These are phyloP conservation scores for Maconellicoccus hirsutus DNA, from an alignment of 1,140 invertebrate species.

Conservation along the genomic window DNA sequence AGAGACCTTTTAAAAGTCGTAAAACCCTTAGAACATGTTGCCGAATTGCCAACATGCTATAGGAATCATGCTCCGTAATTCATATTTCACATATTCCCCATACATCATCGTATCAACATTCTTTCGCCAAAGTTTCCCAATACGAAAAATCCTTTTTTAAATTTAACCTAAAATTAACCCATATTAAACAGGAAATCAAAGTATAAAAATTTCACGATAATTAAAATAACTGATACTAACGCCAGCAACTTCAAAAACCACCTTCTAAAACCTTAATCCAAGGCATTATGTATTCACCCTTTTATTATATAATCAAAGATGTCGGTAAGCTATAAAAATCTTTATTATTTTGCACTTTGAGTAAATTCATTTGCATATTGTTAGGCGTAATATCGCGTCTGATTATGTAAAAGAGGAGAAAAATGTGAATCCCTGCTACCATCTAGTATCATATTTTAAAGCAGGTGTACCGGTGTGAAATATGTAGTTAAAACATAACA, in stretches of 20 bases:
- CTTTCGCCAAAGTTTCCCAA: too few species aligned
- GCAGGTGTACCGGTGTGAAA: background rate
- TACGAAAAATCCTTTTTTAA: too few species aligned
- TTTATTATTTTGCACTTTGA: slow-evolving; percentile 22
- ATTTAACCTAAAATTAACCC: too few species aligned
- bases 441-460: background rate
- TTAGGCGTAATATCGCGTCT: background rate
- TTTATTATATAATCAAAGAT: slow-evolving; percentile 22
- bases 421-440: background rate
- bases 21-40: slow-evolving; percentile 8
- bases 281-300: slow-evolving; percentile 18
- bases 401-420: slow-evolving; percentile 18
- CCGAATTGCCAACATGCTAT: background rate
- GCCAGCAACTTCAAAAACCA: background rate
- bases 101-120: background rate
- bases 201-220: background rate
- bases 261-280: background rate
- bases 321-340: slow-evolving; percentile 19
- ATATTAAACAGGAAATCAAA: background rate
- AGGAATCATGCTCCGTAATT: slow-evolving; percentile 1
- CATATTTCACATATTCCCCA: background rate
- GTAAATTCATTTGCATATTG: slow-evolving; percentile 19
- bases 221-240: background rate
- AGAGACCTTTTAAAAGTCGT: slow-evolving; percentile 3
- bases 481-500: slow-evolving; percentile 1